These are phyloP conservation scores for Drosophila eohydei DNA, from an alignment of 2,888 invertebrate genomes.

Conservation along the genomic window DNA sequence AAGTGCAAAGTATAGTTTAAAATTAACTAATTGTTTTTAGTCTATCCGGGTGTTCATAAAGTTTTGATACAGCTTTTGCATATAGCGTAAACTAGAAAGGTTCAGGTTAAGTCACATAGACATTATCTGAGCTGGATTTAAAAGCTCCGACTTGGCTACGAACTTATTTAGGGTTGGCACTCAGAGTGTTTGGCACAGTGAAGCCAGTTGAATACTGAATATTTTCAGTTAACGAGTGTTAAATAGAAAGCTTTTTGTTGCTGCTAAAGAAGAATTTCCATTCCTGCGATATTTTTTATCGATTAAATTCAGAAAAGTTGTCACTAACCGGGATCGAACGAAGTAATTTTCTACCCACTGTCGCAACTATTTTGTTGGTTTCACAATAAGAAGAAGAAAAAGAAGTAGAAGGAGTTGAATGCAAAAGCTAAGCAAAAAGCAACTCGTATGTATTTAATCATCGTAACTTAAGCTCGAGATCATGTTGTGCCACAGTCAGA, in stretches of 20 bases:
- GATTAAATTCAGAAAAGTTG: conserved; percentile 20
- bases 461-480: conserved; percentile 80
- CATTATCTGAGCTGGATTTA: too few species aligned
- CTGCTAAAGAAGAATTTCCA: background rate
- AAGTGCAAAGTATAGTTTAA: background rate
- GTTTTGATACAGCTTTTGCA: too few species aligned
- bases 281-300: too few species aligned
- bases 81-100: too few species aligned
- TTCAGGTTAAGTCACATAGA: too few species aligned
- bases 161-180: background rate
- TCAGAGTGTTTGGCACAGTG: background rate
- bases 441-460: conserved; percentile 81
- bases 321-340: conserved; percentile 11
- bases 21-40: background rate
- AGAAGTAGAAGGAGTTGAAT: conserved; percentile 29
- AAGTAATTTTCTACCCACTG: conserved; percentile 56
- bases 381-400: conserved; percentile 33
- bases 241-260: background rate
- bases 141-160: too few species aligned
- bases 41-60: too few species aligned
- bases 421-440: conserved; percentile 63
- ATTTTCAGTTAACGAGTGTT: background rate
- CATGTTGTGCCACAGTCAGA: conserved; percentile 76
- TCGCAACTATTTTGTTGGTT: conserved; percentile 55
- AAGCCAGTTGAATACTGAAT: too few species aligned